These are phyloP conservation scores for Apteryx mantelli DNA, from an alignment of 2,113 vertebrate genomes.

Conservation along the genomic window DNA sequence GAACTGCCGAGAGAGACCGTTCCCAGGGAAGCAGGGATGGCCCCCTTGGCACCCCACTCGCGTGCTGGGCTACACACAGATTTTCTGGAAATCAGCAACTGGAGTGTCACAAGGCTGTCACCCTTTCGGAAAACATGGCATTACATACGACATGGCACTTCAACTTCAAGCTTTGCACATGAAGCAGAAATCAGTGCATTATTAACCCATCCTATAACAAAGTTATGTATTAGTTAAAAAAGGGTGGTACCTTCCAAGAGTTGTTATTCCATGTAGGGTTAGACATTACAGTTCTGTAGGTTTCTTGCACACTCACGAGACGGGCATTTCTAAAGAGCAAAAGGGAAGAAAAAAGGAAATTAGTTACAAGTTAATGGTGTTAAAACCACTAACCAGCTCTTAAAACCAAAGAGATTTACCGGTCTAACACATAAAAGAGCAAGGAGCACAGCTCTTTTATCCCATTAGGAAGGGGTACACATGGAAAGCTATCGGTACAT, in stretches of 20 bases:
- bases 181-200: not conserved
- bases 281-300: slow-evolving; percentile 67
- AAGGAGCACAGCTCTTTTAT: too few species aligned
- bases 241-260: slow-evolving; percentile 65
- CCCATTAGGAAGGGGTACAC: not conserved
- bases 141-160: not conserved
- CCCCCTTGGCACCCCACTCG: not conserved
- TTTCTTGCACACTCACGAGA: slow-evolving; percentile 54
- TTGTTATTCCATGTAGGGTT: slow-evolving; percentile 56
- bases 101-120: not conserved
- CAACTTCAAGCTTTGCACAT: not conserved
- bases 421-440: not conserved
- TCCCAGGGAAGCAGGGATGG: not conserved
- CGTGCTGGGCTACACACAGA: not conserved
- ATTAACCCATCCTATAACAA: not conserved
- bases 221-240: not conserved
- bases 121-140: not conserved
- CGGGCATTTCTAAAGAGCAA: slow-evolving; percentile 73
- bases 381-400: not conserved
- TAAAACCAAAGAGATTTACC: not conserved
- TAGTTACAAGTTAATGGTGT: not conserved
- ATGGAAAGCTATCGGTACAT: fast-evolving
- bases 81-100: not conserved
- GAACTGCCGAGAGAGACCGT: not conserved
- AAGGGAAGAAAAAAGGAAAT: slow-evolving; percentile 58